Conservation (phyloP, 2,113 vertebrate species). For the Cervus canadensis region DNA sequence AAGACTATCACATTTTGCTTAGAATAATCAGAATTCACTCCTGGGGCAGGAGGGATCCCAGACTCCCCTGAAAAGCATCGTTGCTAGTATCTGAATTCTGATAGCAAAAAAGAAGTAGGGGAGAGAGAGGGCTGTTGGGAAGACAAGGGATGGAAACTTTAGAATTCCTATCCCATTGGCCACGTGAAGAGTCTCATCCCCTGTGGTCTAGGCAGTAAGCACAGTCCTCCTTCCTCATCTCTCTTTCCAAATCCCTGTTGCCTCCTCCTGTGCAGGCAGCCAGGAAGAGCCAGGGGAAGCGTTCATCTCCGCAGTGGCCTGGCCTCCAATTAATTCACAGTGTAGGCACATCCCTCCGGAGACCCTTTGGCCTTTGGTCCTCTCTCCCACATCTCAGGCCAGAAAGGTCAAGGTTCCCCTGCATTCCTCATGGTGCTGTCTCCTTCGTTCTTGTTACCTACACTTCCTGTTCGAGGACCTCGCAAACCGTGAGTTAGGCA, state of each 20-base stretch:
- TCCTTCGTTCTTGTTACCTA: background rate
- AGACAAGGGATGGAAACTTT: background rate
- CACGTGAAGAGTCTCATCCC: background rate
- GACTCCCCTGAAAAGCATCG: background rate
- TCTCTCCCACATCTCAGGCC: background rate
- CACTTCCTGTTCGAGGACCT: background rate
- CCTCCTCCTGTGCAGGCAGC: background rate
- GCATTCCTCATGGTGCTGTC: too few species aligned
- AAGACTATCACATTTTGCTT: background rate
- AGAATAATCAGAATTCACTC: background rate
- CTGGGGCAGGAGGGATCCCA: background rate
- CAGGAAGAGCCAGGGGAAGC: background rate
- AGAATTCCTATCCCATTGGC: background rate
- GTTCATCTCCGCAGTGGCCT: background rate
- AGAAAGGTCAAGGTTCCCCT: background rate
- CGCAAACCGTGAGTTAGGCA: background rate
- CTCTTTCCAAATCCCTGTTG: background rate
- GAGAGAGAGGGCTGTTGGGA: background rate
- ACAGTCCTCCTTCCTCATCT: too few species aligned
- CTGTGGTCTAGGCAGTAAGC: background rate
- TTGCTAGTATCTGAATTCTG: background rate
- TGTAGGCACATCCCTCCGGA: background rate
- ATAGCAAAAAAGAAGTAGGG: background rate
- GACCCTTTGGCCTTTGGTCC: background rate
- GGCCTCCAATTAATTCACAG: background rate